These are phyloP conservation scores for Crossocerus cetratus DNA, from an alignment of 2,888 invertebrate genomes.

Conservation along the genomic window DNA sequence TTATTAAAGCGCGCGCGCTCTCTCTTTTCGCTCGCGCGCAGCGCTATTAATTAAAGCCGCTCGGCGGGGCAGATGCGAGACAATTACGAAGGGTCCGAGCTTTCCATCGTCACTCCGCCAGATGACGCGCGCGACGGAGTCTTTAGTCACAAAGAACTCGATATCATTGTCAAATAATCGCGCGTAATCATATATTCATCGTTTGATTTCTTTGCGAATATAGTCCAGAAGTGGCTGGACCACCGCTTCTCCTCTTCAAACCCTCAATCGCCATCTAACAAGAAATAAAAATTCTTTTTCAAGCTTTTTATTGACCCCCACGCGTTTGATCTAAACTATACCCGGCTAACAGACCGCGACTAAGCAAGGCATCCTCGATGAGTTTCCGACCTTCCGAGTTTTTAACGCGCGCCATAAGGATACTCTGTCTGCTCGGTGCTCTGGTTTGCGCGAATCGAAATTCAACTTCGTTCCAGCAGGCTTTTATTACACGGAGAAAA, in stretches of 20 bases:
- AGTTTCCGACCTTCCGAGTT: not conserved
- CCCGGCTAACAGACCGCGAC: not conserved
- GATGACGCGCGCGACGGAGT: constrained; percentile 40
- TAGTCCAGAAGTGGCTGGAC: not conserved
- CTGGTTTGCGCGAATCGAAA: not conserved
- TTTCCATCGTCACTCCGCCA: constrained; percentile 15
- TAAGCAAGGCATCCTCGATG: not conserved
- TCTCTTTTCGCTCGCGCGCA: constrained; percentile 50
- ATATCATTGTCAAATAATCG: no score
- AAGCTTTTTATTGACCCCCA: not conserved
- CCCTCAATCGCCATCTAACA: not conserved
- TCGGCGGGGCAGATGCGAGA: constrained; percentile 45
- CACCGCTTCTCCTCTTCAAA: not conserved
- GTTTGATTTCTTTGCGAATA: not conserved
- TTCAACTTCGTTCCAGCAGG: not conserved
- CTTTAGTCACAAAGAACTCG: not conserved
- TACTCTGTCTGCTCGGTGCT: not conserved
- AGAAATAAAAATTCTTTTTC: not conserved
- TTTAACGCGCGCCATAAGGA: not conserved
- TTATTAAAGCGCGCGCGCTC: constrained; percentile 55
- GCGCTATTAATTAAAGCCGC: constrained; percentile 61
- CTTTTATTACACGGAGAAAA: no score
- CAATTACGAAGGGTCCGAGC: constrained; percentile 53
- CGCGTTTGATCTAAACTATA: not conserved
- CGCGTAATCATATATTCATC: not conserved